Conservation (phyloP, 2,888 invertebrate species). For the Euphydryas editha region DNA sequence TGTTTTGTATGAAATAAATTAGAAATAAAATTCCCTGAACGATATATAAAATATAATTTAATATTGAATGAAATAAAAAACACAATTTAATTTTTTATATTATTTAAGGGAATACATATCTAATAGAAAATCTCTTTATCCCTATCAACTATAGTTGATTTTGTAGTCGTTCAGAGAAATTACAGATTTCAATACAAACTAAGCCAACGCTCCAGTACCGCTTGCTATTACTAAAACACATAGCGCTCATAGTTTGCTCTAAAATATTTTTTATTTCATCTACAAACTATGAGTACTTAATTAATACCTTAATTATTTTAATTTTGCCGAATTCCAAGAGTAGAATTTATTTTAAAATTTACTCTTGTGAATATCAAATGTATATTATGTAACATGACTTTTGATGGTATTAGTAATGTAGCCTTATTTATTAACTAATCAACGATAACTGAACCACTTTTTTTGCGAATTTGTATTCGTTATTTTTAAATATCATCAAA, state of each 20-base stretch:
- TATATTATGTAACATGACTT: conserved; percentile 16
- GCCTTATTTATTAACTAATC: no score
- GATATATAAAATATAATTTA: no score
- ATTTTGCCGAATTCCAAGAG: conserved; percentile 10
- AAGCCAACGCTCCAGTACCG: conserved; percentile 12
- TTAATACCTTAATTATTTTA: not conserved
- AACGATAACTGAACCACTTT: no score
- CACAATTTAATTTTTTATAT: no score
- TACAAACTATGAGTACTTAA: conserved; percentile 6
- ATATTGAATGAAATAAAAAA: no score
- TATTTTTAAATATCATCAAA: no score
- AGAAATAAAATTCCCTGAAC: not conserved
- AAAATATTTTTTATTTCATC: not conserved
- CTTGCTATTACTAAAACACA: conserved; percentile 13
- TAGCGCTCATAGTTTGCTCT: conserved; percentile 2
- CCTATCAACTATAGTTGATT: not conserved
- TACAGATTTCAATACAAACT: conserved; percentile 3
- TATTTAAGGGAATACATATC: no score
- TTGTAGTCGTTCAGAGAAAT: not conserved
- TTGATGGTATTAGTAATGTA: conserved; percentile 12
- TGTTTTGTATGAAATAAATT: not conserved
- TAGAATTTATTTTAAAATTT: conserved; percentile 12
- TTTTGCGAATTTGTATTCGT: no score
- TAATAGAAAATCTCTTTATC: no score
- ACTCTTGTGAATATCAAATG: conserved; percentile 8